Evolutionary conservation across 2,113 vertebrate genomes (phyloP), one percentile per base, ranked within the genome.

Genomic region (Vidua macroura): DNA sequence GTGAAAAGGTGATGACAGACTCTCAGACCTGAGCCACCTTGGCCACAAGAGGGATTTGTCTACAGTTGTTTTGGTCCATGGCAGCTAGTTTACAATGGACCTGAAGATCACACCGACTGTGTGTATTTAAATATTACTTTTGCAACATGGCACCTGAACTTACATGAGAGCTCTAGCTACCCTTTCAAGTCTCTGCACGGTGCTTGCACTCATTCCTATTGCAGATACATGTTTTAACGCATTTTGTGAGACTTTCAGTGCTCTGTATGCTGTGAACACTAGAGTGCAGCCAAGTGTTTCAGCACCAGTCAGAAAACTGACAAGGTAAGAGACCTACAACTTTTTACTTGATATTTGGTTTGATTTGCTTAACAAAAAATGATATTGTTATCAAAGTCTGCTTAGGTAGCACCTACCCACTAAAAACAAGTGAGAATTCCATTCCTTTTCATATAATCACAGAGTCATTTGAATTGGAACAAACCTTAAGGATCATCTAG

Each of bases 281-380:
- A 96, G 92, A 76, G 96, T 68, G 95, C 95, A 94, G 88, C 37
- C 95, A 75, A 94, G 94, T 21, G 62, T 84, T 93, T 74, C 90
- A 64, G 76, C 41, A 52, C 18, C 48, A 7, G 46, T 68, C n/a
- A 63, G 85, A 60, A 89, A 90, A 77, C 1, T 11, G 60, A 53
- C 49, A 30, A 39, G 55, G 31, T 1, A 6, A 63, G 33, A 78
- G 11, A 75, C 41, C 24, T 66, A 55, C 11, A n/a, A 2, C n/a
- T 24, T 41, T 20, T 20, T 31, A 23, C 35, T 39, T 11, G 18
- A 27, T 23, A 30, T 15, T 52, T 37, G 22, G 22, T 44, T 13
- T 56, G 22, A 67, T 60, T 63, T 60, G 37, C 46, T 37, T 51
- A 52, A 80, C 46, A 60, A 6, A 72, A 75, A 86, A 60, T 0